These are phyloP conservation scores for Enteromius treurensis DNA, from an alignment of 2,797 vertebrate genomes.

Conservation along the genomic window DNA sequence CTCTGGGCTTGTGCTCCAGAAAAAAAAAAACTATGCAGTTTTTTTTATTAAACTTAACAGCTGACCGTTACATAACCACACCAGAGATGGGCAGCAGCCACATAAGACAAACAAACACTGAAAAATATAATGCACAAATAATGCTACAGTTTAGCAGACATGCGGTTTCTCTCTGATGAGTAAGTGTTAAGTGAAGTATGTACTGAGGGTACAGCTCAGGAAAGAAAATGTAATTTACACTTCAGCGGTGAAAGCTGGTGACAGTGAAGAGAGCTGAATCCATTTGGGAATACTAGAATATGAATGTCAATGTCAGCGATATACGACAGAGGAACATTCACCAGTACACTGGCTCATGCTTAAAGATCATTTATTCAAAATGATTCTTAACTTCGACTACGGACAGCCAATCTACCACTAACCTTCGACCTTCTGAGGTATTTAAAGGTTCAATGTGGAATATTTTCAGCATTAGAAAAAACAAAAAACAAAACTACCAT, in stretches of 20 bases:
- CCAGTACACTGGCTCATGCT: neutral
- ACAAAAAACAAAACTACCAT: neutral
- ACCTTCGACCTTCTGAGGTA: neutral
- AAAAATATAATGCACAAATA: constrained; percentile 3
- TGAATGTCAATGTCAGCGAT: constrained; percentile 17
- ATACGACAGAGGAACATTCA: neutral
- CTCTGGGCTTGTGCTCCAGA: constrained; percentile 14
- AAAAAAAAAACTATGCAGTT: neutral
- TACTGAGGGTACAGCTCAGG: neutral
- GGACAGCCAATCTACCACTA: neutral
- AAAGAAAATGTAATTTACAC: constrained; percentile 36
- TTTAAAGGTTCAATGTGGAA: neutral
- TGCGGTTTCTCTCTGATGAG: constrained; percentile 2
- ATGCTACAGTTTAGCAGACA: neutral
- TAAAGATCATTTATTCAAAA: neutral
- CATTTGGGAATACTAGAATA: constrained; percentile 33
- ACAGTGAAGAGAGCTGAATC: constrained; percentile 12
- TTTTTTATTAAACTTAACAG: constrained; percentile 19
- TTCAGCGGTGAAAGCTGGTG: neutral
- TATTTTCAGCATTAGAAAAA: neutral
- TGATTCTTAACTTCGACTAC: neutral
- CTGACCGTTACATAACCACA: constrained; percentile 20
- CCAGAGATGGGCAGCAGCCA: neutral
- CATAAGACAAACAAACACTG: neutral
- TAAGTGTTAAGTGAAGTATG: constrained; percentile 4